Percentiles rank a stretch among this genome's conserved stretches.
Evolutionary conservation across 2,113 vertebrate genomes (phyloP).

Genomic region (Himantopus leucocephalus): DNA sequence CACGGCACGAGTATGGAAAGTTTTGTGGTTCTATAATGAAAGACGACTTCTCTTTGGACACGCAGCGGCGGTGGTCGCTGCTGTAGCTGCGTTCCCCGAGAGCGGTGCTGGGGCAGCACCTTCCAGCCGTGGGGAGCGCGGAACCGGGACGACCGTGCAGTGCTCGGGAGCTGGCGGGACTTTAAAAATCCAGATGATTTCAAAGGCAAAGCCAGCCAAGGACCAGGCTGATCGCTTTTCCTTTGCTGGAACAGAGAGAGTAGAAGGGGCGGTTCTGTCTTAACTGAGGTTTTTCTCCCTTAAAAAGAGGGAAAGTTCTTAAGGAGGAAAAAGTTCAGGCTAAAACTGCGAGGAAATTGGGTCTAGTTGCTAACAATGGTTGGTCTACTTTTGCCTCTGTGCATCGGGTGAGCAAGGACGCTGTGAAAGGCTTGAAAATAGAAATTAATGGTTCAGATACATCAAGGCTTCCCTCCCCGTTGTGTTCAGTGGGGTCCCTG

Average conservation of each 20-base stretch:
- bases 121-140: rapidly evolving
- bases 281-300: not conserved
- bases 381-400: not conserved
- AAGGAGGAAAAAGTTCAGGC: not conserved
- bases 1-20: rapidly evolving
- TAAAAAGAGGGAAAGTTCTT: not conserved
- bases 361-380: not conserved
- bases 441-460: not conserved
- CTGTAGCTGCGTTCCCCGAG: not conserved
- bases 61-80: rapidly evolving
- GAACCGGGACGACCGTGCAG: rapidly evolving
- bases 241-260: not conserved
- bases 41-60: not conserved
- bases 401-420: not conserved
- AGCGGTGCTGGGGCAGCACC: not conserved
- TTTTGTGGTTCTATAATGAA: not conserved
- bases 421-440: not conserved
- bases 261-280: not conserved
- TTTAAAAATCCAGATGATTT: not conserved
- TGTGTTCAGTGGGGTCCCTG: not conserved
- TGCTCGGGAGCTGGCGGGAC: not conserved
- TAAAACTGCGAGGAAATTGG: not conserved
- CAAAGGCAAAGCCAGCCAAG: not conserved
- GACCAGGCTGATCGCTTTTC: not conserved
- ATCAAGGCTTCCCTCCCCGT: not conserved